Conservation (phyloP, 2,113 vertebrate species). For the Isichthys henryi region DNA sequence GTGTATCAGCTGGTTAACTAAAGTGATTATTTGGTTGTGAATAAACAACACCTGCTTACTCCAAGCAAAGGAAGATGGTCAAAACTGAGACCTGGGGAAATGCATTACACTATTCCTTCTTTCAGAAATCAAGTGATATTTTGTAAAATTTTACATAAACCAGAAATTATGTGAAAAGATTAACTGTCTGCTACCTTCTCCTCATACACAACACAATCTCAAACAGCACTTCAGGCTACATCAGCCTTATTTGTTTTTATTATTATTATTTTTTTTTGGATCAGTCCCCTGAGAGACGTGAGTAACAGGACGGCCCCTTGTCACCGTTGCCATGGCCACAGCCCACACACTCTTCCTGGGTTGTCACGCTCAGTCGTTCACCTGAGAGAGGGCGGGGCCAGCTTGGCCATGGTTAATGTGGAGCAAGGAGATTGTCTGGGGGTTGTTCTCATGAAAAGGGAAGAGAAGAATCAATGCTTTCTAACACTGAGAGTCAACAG, state of each 20-base stretch:
- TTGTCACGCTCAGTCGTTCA: slow-evolving; percentile 31
- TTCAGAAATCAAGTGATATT: neutral
- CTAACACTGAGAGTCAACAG: neutral
- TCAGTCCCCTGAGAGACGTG: neutral
- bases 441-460: neutral
- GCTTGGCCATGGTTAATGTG: slow-evolving; percentile 22
- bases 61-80: neutral
- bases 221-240: neutral
- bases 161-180: neutral
- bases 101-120: neutral
- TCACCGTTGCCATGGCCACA: slow-evolving; percentile 39
- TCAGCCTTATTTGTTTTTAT: neutral
- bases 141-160: neutral
- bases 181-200: neutral
- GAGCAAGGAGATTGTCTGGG: neutral
- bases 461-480: neutral
- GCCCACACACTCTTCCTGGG: slow-evolving; percentile 7
- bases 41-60: neutral
- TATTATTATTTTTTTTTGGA: neutral
- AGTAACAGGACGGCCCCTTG: neutral
- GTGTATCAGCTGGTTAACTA: neutral
- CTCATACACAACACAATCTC: neutral
- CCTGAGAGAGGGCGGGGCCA: slow-evolving; percentile 29
- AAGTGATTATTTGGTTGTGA: neutral
- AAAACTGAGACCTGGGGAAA: neutral